Evolutionary conservation across 1,140 invertebrate genomes (phyloP).

Genomic region (Drosophila rufa): DNA sequence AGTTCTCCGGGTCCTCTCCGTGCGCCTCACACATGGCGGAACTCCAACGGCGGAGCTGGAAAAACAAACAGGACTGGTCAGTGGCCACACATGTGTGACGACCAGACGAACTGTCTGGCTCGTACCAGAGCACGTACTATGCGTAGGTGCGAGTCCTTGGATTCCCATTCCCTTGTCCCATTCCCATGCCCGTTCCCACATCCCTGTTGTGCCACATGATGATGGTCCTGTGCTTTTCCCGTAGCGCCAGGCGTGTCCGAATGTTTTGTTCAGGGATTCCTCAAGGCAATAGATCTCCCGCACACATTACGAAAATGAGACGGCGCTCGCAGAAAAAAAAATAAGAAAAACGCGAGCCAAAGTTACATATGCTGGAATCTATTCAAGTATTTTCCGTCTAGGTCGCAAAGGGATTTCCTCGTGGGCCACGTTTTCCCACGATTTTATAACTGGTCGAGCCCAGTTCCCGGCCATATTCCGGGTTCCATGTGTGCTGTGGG

Average conservation of each 20-base stretch:
- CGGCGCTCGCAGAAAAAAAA: conserved; percentile 56
- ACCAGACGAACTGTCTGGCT: not conserved
- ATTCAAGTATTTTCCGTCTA: conserved; percentile 64
- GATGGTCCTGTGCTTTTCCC: conserved; percentile 68
- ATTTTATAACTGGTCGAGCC: conserved; percentile 75
- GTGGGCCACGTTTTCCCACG: conserved; percentile 42
- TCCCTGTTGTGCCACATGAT: conserved; percentile 67
- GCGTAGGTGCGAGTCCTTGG: conserved; percentile 65
- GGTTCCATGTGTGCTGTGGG: conserved; percentile 54
- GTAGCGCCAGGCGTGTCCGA: conserved; percentile 75
- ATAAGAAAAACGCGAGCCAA: conserved; percentile 71
- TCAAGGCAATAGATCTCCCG: conserved; percentile 51
- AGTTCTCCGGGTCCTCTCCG: conserved; percentile 48
- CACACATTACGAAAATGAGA: conserved; percentile 47
- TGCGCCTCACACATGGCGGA: conserved; percentile 25
- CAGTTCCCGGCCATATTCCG: conserved; percentile 39
- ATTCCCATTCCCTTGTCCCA: conserved; percentile 33
- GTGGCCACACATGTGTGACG: conserved; percentile 49
- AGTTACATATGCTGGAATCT: conserved; percentile 72
- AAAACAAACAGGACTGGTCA: conserved; percentile 55
- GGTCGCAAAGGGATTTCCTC: conserved; percentile 49
- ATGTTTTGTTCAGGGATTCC: conserved; percentile 60
- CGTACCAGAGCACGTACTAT: conserved; percentile 64
- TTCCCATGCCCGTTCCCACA: conserved; percentile 25
- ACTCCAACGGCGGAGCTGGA: conserved; percentile 45